Conservation (phyloP, 2,797 vertebrate genomes). For the Spondyliosoma cantharus region DNA sequence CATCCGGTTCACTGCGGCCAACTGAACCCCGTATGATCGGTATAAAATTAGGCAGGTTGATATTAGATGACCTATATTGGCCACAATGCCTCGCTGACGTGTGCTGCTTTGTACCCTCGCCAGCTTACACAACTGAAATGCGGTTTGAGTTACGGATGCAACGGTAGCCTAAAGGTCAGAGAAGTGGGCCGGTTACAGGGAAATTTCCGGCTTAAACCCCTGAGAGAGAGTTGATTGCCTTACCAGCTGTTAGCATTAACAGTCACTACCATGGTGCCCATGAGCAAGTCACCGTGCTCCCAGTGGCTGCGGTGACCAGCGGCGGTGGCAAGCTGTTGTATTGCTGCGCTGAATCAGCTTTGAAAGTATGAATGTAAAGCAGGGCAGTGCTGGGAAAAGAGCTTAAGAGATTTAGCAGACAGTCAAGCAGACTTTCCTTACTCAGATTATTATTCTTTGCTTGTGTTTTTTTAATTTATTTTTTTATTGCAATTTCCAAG, state of each 20-base stretch:
- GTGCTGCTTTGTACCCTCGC: background rate
- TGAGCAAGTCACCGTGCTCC: background rate
- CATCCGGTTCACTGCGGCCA: slow-evolving; percentile 34
- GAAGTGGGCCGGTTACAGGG: slow-evolving; percentile 17
- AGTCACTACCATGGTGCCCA: slow-evolving; percentile 7
- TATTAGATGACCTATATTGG: slow-evolving; percentile 35
- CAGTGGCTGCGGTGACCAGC: background rate
- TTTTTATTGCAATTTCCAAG: background rate
- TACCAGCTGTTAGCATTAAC: slow-evolving; percentile 31
- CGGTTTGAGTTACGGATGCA: slow-evolving; percentile 10
- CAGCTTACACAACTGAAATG: slow-evolving; percentile 28
- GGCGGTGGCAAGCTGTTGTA: background rate
- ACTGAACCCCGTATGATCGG: slow-evolving; percentile 23
- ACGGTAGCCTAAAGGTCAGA: slow-evolving; percentile 38
- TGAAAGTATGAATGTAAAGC: slow-evolving; percentile 16
- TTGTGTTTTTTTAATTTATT: background rate
- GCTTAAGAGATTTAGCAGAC: slow-evolving; percentile 55
- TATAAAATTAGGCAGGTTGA: slow-evolving; percentile 33
- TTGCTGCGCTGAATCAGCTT: slow-evolving; percentile 2
- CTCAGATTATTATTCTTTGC: slow-evolving; percentile 18
- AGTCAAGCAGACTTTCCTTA: slow-evolving; percentile 9
- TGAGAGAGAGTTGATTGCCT: slow-evolving; percentile 20
- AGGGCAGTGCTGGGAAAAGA: slow-evolving; percentile 39
- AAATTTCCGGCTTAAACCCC: slow-evolving; percentile 25
- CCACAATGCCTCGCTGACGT: slow-evolving; percentile 14